These are phyloP conservation scores for Drosophila punjabiensis DNA, from an alignment of 1,140 invertebrate species.

Conservation along the genomic window DNA sequence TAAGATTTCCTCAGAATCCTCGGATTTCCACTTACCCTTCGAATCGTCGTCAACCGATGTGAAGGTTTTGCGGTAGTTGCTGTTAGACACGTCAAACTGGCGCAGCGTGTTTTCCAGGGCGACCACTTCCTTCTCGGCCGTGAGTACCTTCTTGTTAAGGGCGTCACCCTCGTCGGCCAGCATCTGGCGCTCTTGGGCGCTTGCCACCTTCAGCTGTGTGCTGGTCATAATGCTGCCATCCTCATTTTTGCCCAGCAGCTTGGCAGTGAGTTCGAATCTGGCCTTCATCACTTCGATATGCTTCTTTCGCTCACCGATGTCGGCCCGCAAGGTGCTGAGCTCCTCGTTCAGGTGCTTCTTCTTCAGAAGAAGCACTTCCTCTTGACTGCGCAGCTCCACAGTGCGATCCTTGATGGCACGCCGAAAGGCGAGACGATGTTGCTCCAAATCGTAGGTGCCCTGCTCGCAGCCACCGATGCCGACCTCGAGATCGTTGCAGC, in stretches of 20 bases:
- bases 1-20: neutral
- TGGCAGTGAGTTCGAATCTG: constrained; percentile 77
- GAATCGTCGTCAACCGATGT: constrained; percentile 46
- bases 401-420: constrained; percentile 87
- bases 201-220: constrained; percentile 88
- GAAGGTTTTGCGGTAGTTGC: constrained; percentile 87
- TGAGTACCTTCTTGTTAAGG: constrained; percentile 88
- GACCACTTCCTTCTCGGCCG: constrained; percentile 89
- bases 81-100: constrained; percentile 88
- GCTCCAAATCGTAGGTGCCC: constrained; percentile 87
- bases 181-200: constrained; percentile 88
- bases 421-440: constrained; percentile 87
- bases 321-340: constrained; percentile 86
- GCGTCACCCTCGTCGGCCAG: constrained; percentile 89
- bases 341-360: constrained; percentile 87
- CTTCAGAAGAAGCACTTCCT: constrained; percentile 86
- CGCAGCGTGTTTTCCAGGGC: constrained; percentile 90
- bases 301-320: constrained; percentile 86
- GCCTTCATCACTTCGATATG: constrained; percentile 87
- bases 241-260: constrained; percentile 86
- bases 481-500: constrained; percentile 87
- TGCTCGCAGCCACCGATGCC: constrained; percentile 86
- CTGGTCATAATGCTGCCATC: constrained; percentile 87
- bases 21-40: constrained; percentile 37
- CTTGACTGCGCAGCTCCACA: constrained; percentile 87